Base-by-base conservation (phyloP, 2,888 invertebrate species). In the Conops quadrifasciatus region DNA sequence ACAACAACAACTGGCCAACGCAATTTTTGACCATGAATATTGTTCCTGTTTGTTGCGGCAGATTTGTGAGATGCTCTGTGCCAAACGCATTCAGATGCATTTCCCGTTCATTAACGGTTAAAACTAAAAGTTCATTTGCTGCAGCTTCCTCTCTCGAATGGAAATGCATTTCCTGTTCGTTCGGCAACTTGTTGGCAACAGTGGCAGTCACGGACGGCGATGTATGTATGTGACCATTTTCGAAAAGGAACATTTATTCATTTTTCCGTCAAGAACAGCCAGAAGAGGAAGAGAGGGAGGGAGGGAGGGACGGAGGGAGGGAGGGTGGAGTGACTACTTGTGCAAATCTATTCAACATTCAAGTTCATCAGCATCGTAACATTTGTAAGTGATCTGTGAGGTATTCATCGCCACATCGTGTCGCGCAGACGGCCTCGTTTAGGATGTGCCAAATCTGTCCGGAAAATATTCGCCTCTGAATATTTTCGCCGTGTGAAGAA, bases 101-200 rank as follows among this genome's bases (percentile, higher is more conserved):
- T 68, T 68, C 68, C 70, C 70, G 70, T 64, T 64, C 64, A 70
- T 64, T 63, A 76, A 68, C 68, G 49, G 68, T 68, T 68, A 78
- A 83, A 84, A 84, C 84, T 84, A 84, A 83, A 83, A 81, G 80
- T 82, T 83, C 79, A 84, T 84, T 84, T 82, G 82, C 76, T 78
- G 78, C 76, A 77, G 82, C 81, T 82, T 84, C 84, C 84, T 83
- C 73, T 80, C 77, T 78, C 76, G 81, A 80, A 84, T 83, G 83
- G 80, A 83, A 83, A 80, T 81, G 82, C 83, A 84, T 84, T 84
- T 84, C 84, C 83, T 83, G 83, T 78, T 73, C 73, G 70, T 36
- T 36, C 9, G n/a, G n/a, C n/a, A n/a, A 36, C 9, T 36, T 36
- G 5, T 36, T 36, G 36, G 9, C 36, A 36, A 7, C 36, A 36